These are phyloP conservation scores for Chesias legatella DNA, from an alignment of 2,888 invertebrate species.

Conservation along the genomic window DNA sequence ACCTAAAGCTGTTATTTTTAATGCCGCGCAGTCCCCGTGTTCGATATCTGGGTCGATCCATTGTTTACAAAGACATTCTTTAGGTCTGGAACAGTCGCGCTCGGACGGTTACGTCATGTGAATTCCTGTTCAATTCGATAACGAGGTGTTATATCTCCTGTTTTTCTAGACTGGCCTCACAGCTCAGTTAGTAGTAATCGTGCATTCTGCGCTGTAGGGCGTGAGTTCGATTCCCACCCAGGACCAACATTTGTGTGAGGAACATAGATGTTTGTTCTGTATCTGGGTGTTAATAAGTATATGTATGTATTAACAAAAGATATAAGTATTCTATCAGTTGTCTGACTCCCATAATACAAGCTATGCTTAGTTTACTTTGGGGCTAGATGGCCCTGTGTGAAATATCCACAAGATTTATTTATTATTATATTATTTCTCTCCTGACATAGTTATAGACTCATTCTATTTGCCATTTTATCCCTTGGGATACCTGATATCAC, in stretches of 20 bases:
- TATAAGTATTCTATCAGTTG: too few relatives aligned
- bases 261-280: too few relatives aligned
- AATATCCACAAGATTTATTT: too few relatives aligned
- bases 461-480: constrained; percentile 32
- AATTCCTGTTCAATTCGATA: constrained; percentile 23
- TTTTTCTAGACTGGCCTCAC: too few relatives aligned
- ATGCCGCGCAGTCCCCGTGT: constrained; percentile 18
- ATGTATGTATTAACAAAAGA: too few relatives aligned
- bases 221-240: too few relatives aligned
- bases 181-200: too few relatives aligned
- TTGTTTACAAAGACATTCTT: constrained; percentile 33
- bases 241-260: too few relatives aligned
- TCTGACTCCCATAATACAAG: too few relatives aligned
- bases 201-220: too few relatives aligned
- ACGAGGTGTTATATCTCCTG: constrained; percentile 18
- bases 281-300: too few relatives aligned
- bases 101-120: constrained; percentile 24
- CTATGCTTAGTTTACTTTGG: constrained; percentile 26
- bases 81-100: constrained; percentile 24
- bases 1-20: constrained; percentile 25
- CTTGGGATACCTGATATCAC: constrained; percentile 39
- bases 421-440: too few relatives aligned
- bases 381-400: constrained; percentile 12
- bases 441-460: constrained; percentile 21
- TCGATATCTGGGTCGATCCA: constrained; percentile 30